phyloP scores from a whole-genome alignment of 2,888 invertebrate genomes.

The Ennomos quercinarius region DNA sequence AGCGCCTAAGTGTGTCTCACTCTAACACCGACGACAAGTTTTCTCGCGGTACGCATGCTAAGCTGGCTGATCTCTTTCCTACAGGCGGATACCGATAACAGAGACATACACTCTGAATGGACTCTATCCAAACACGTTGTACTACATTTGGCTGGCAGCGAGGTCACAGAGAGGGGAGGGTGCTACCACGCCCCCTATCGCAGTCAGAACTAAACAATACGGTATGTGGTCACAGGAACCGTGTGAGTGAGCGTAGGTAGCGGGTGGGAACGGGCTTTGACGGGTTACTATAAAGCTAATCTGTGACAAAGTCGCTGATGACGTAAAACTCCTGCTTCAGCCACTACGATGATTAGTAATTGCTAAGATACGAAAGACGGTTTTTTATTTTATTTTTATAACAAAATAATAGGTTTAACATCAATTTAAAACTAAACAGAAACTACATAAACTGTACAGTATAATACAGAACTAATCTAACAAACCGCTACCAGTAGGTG shows the following conservation, averaged over 20 bases:
- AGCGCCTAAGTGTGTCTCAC: no score
- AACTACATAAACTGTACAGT: no score
- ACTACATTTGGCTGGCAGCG: conserved; percentile 98
- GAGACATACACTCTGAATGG: conserved; percentile 95
- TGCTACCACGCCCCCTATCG: conserved; percentile 96
- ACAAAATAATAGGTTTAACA: no score
- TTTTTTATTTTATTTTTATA: no score
- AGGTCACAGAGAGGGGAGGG: conserved; percentile 97
- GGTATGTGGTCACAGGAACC: conserved; percentile 88
- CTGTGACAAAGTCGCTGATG: not conserved
- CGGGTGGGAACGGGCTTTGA: conserved; percentile 30
- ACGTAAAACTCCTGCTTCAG: no score
- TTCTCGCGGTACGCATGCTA: no score
- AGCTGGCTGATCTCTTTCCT: not conserved
- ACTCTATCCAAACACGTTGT: conserved; percentile 97
- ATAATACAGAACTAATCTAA: no score
- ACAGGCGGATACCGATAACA: conserved; percentile 90
- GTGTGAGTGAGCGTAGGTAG: conserved; percentile 24
- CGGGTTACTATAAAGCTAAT: not conserved
- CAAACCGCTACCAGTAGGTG: no score
- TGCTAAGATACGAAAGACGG: no score
- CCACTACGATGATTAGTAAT: no score
- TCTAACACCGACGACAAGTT: no score
- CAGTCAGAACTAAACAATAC: conserved; percentile 98
- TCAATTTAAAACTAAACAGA: no score